These are phyloP conservation scores for Antechinus flavipes DNA, from an alignment of 2,113 vertebrate genomes.

Conservation along the genomic window DNA sequence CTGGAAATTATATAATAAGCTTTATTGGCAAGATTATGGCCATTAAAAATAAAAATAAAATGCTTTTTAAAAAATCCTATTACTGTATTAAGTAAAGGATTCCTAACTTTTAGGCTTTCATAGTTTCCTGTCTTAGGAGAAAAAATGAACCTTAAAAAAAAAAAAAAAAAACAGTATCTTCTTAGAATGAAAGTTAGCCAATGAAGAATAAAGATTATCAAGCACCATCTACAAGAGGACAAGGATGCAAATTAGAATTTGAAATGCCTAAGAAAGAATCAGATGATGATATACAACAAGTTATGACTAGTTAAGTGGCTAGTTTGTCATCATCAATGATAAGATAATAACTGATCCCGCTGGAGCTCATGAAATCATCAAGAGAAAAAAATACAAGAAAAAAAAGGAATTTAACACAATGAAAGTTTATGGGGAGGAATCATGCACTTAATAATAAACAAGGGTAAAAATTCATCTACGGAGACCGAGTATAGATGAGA, in stretches of 20 bases:
- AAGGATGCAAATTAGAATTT: background rate
- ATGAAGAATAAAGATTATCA: no score
- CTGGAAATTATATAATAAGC: background rate
- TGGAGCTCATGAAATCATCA: background rate
- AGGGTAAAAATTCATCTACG: background rate
- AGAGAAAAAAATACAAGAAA: background rate
- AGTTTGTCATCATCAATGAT: background rate
- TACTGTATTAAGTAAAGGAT: background rate
- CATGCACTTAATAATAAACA: background rate
- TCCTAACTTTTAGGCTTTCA: background rate
- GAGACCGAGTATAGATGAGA: background rate
- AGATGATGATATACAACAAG: background rate
- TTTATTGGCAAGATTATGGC: background rate
- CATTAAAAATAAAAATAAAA: background rate
- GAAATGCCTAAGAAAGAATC: background rate
- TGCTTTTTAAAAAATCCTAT: background rate
- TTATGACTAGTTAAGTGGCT: background rate
- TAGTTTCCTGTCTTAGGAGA: slow-evolving; percentile 12
- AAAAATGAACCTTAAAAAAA: background rate
- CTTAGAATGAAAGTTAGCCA: no score
- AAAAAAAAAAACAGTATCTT: background rate
- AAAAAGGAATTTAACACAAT: background rate
- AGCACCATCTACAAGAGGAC: background rate
- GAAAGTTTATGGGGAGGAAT: background rate
- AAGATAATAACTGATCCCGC: background rate